phyloP scores from a whole-genome alignment of 2,113 vertebrate genomes.

The Tyrannus savana region DNA sequence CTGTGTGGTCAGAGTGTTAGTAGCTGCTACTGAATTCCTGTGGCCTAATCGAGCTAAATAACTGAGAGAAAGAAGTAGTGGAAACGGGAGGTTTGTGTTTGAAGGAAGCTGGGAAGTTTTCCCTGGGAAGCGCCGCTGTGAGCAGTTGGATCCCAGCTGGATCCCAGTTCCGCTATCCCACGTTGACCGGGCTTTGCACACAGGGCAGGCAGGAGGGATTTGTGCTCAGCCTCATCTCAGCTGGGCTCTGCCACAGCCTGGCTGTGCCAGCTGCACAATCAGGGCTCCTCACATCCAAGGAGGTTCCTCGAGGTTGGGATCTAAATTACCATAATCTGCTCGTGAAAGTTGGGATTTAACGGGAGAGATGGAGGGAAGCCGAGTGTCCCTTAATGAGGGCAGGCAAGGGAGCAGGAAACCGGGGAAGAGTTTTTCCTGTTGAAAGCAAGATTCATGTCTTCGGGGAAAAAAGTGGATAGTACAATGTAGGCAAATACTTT shows the following conservation, averaged over 20 bases:
- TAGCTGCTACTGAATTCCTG: not conserved
- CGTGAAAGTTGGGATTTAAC: not conserved
- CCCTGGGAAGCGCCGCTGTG: not conserved
- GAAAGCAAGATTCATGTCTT: not conserved
- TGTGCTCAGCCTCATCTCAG: not conserved
- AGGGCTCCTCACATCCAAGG: not conserved
- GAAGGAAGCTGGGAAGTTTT: not conserved
- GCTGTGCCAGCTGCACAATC: not conserved
- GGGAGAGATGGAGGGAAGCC: not conserved
- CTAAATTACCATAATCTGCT: not conserved
- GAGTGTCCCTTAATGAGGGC: not conserved
- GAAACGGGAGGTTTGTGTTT: not conserved
- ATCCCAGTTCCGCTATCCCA: accelerated
- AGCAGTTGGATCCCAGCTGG: not conserved
- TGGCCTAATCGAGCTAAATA: not conserved
- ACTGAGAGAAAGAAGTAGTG: not conserved
- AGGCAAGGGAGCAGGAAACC: not conserved
- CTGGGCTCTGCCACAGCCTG: not conserved
- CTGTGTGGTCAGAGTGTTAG: not conserved
- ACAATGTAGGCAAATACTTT: not conserved
- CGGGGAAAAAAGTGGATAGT: not conserved
- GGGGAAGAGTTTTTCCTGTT: not conserved
- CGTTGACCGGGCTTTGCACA: not conserved
- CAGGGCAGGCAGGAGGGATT: not conserved
- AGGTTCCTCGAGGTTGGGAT: not conserved